Base-by-base conservation (phyloP, 2,797 vertebrate genomes). In the Pantherophis vulpinus region DNA sequence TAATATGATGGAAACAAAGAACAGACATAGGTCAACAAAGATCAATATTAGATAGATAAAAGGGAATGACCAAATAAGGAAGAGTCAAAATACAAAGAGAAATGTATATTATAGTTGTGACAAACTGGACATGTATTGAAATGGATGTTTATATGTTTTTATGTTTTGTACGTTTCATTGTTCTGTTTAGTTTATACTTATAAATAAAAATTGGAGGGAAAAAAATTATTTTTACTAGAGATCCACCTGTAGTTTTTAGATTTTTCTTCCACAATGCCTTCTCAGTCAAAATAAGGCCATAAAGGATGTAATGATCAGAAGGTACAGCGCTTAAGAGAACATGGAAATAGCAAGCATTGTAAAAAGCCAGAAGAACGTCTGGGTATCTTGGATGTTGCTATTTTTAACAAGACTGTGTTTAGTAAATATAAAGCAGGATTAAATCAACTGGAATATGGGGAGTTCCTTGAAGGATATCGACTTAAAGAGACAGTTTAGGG, bases 401-500 rank as follows among this genome's bases (percentile, higher is more conserved):
- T 95, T 96, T 96, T 95, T 96, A 92, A 94, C 92, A 79, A 74
- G 92, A 92, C 25, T 86, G 2, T 92, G 94, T 95, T 91, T 89
- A 37, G 86, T 94, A 51, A 89, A 91, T 59, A 60, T 25, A 60
- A 60, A 60, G 20, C 20, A 60, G 20, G 59, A 60, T 25, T 25
- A 60, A 60, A 60, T 60, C 59, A 60, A 60, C 58, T 59, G 18
- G 94, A 94, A 94, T 95, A 61, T 91, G 96, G 92, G 55, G 95
- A 96, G 96, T 97, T 97, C 96, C 95, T 89, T 93, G 95, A 93
- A 95, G 96, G 96, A 95, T 95, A 95, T 88, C 89, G 95, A 94
- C 95, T 94, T 93, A 95, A 96, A 95, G 95, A 96, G 94, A 93
- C 93, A 92, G 91, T 79, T 92, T 93, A 93, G 94, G 92, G 95